phyloP scores from a whole-genome alignment of 1,140 invertebrate genomes.

The Drosophila mauritiana region DNA sequence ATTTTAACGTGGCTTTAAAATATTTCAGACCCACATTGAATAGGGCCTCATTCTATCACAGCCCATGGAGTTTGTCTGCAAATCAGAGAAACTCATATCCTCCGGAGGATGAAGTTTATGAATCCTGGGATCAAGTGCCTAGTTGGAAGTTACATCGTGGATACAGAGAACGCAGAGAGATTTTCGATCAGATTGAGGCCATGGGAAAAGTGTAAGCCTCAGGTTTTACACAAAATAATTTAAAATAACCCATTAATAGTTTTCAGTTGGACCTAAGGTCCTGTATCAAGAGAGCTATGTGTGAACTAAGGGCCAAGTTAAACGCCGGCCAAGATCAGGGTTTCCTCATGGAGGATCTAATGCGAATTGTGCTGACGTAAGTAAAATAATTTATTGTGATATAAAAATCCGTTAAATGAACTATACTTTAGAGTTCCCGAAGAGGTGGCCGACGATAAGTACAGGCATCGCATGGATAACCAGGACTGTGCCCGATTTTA shows the following conservation, averaged over 20 bases:
- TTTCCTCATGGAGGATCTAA: constrained; percentile 59
- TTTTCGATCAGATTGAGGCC: constrained; percentile 65
- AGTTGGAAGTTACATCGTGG: constrained; percentile 62
- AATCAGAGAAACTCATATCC: background rate
- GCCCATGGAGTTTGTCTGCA: constrained; percentile 32
- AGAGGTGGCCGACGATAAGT: constrained; percentile 48
- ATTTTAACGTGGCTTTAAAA: background rate
- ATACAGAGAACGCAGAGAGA: constrained; percentile 56
- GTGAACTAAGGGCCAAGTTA: constrained; percentile 43
- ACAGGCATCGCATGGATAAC: constrained; percentile 29
- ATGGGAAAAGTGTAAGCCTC: constrained; percentile 55
- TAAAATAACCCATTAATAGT: constrained; percentile 5
- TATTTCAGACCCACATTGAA: constrained; percentile 1
- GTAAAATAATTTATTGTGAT: background rate
- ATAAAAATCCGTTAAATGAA: background rate
- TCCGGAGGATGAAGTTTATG: constrained; percentile 33
- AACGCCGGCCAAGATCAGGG: constrained; percentile 19
- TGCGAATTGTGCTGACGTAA: constrained; percentile 62
- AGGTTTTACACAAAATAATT: background rate
- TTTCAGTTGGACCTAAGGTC: constrained; percentile 56
- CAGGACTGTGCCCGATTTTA: constrained; percentile 46
- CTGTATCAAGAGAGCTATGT: constrained; percentile 70
- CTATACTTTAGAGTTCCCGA: constrained; percentile 41
- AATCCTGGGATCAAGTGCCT: constrained; percentile 54
- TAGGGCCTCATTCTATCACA: constrained; percentile 44